Evolutionary conservation across 2,888 invertebrate species (phyloP), one percentile per base, ranked within the genome.

Genomic region (Lycia hirtaria): DNA sequence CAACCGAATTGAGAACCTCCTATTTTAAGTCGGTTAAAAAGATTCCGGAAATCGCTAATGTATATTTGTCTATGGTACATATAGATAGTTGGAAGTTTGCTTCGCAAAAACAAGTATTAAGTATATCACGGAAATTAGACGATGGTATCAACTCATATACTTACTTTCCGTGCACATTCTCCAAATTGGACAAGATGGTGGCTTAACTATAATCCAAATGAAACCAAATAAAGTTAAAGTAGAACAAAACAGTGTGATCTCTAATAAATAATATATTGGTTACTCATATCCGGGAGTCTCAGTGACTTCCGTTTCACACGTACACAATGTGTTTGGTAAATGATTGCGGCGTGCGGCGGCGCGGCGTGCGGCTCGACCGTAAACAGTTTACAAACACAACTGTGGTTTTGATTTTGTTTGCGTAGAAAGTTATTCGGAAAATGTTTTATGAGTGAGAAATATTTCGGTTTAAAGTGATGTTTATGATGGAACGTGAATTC

Each of bases 361-460:
- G 17, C 32, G 9, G 10, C 19, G 52, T 43, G 26, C 47, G 37
- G 40, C 37, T 30, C 26, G 15, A 28, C 49, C 53, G 24, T 52
- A 52, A 43, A 49, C 24, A 52, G 37, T 44, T 48, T 37, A 32
- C 43, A 30, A 51, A 52, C 48, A 58, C 37, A 38, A 48, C 30
- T 48, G 52, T 20, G 57, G 57, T 48, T 53, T 26, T 43, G 56
- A 56, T 50, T 57, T 44, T 20, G 52, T 43, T 53, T 44, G 48
- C 19, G 24, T 17, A 19, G 22, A 43, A 24, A 52, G 50, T 51
- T 49, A 53, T 53, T 58, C 37, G 26, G 48, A 48, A 56, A 53
- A 56, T 49, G 48, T 53, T 48, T 43, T 37, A 56, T 47, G 44
- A 19, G 19, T 22, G 38, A 10, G 20, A 45, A 56, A 45, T 50